Evolutionary conservation across 2,113 vertebrate genomes (phyloP).

Genomic region (Eclectus roratus): DNA sequence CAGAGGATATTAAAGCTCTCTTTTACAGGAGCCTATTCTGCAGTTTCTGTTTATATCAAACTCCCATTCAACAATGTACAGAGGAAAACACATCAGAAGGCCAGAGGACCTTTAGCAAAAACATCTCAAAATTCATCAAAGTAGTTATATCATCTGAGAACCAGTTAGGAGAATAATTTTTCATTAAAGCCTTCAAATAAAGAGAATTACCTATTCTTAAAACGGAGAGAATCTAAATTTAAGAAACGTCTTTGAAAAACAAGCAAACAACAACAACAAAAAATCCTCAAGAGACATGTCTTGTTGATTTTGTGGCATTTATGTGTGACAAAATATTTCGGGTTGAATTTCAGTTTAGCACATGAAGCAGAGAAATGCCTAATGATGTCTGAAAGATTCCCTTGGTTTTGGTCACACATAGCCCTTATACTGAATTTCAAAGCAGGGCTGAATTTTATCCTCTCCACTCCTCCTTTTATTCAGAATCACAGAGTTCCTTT

Average conservation of each 20-base stretch:
- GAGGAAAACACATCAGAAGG: background rate
- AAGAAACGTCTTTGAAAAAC: background rate
- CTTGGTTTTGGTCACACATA: background rate
- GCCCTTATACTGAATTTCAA: background rate
- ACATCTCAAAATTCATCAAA: background rate
- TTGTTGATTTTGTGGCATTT: background rate
- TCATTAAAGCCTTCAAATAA: background rate
- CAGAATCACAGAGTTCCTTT: background rate
- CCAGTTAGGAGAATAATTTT: background rate
- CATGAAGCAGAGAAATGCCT: background rate
- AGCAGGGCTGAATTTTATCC: background rate
- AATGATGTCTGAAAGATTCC: background rate
- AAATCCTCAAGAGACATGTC: background rate
- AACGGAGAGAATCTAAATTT: background rate
- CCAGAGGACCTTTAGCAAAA: background rate
- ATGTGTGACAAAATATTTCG: background rate
- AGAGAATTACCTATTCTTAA: background rate
- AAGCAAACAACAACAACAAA: background rate
- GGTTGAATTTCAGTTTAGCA: background rate
- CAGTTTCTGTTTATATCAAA: background rate
- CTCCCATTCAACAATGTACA: background rate
- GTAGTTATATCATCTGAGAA: background rate
- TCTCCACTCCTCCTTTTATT: fast-evolving
- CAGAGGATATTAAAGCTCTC: background rate
- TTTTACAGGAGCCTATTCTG: background rate